Evolutionary conservation across 1,140 invertebrate species (phyloP), one percentile per base, ranked within the genome.

Genomic region (Oreohelix idahoensis): DNA sequence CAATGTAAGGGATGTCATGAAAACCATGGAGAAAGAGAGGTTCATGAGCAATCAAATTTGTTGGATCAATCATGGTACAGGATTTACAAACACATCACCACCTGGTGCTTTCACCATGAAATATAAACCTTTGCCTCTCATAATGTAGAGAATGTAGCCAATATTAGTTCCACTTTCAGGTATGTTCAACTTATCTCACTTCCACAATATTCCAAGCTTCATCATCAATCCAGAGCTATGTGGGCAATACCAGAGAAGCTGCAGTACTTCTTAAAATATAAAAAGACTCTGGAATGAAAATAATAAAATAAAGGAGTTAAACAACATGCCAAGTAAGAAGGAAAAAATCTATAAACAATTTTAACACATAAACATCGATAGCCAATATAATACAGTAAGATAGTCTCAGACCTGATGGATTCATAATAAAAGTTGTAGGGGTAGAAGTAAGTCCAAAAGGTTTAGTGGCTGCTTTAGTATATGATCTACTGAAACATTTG

Each of bases 211-310:
- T 2, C 63, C 63, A 66, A 58, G 63, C 2, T 66, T 23, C 39
- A 26, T 13, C 29, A 38, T 79, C 70, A 84, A 74, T 84, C 83
- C 26, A 84, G 35, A 51, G 82, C 45, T 29, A 73, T 29, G 10
- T 74, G 70, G 32, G 79, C 80, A 29, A 85, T 70, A 63, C 81
- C 49, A 17, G 81, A n/a, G 26, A 79, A 70, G 51, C 79, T 83
- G 74, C 82, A 85, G 71, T 83, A 85, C 71, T 83, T 85, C 45
- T 85, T 85, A 38, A 85, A 69, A 45, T 85, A 85, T 35, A 85
- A 70, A 53, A 85, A 74, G 45, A 85, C 81, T 53, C 84, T 85
- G 73, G 81, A 85, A 81, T 26, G 38, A 70, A 81, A 32, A n/a
- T 38, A 11, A 39, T 78, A 71, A 69, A 29, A 69, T 39, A 35